These are phyloP conservation scores for Panopea generosa DNA, from an alignment of 2,888 invertebrate species.

Conservation along the genomic window DNA sequence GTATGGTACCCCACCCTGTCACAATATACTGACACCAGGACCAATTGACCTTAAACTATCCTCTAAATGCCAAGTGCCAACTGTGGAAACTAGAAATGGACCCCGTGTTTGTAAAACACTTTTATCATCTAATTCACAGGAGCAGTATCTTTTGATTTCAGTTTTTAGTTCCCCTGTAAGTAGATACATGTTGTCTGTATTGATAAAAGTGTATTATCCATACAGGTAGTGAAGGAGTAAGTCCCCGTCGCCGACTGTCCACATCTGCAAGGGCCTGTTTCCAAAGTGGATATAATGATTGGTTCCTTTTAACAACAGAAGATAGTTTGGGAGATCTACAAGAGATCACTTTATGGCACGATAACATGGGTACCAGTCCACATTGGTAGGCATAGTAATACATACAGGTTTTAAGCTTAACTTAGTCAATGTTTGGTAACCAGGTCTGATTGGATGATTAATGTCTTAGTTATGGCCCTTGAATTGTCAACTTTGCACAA, in stretches of 20 bases:
- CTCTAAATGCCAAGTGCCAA: too few relatives aligned
- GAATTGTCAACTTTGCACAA: not conserved
- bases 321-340: conserved; percentile 70
- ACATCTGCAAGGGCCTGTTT: conserved; percentile 63
- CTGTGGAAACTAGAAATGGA: too few relatives aligned
- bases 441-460: not conserved
- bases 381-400: conserved; percentile 72
- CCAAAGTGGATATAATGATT: conserved; percentile 76
- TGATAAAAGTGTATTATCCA: too few relatives aligned
- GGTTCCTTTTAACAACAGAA: conserved; percentile 76
- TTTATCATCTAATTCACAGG: too few relatives aligned
- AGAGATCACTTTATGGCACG: conserved; percentile 77
- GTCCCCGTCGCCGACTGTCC: conserved; percentile 59
- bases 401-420: not conserved
- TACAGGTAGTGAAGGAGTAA: conserved; percentile 50
- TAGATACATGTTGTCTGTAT: too few relatives aligned
- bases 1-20: too few relatives aligned
- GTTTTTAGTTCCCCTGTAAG: too few relatives aligned
- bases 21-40: too few relatives aligned
- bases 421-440: not conserved
- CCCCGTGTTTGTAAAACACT: too few relatives aligned
- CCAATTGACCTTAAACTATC: too few relatives aligned
- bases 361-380: conserved; percentile 75
- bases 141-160: too few relatives aligned
- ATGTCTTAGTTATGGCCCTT: too few relatives aligned